A percentile compares a stretch with the other conserved stretches of the same genome.
These are phyloP conservation scores for Eupithecia subfuscata DNA, from an alignment of 2,888 invertebrate genomes.

Conservation along the genomic window DNA sequence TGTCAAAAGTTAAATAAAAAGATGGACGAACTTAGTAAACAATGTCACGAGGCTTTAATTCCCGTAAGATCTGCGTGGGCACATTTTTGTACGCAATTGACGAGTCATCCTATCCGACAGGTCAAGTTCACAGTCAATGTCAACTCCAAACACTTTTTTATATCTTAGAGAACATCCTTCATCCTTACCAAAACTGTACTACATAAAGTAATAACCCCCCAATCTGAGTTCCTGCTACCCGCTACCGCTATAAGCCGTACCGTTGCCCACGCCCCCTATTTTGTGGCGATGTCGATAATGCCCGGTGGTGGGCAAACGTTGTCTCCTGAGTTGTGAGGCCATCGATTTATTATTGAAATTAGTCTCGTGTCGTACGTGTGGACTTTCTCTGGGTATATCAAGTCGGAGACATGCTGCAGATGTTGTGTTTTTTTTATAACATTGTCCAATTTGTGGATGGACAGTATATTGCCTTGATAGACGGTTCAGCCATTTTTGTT, in stretches of 20 bases:
- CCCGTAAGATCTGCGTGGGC: not conserved
- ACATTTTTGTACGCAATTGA: no score
- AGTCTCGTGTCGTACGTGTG: conserved; percentile 63
- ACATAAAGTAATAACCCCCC: conserved; percentile 60
- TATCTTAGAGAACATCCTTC: not conserved
- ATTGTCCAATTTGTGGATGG: no score
- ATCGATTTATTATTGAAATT: conserved; percentile 83
- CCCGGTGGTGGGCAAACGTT: conserved; percentile 68
- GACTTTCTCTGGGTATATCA: conserved; percentile 42
- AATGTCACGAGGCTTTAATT: not conserved
- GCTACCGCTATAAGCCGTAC: conserved; percentile 70
- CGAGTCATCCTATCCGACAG: no score
- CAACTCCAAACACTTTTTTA: no score
- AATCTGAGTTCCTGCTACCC: conserved; percentile 50
- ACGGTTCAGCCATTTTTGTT: no score
- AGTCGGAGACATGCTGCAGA: not conserved
- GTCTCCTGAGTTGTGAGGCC: conserved; percentile 68
- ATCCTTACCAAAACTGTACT: not conserved
- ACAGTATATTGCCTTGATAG: no score
- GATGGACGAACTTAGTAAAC: not conserved
- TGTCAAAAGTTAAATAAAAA: not conserved
- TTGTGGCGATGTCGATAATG: conserved; percentile 77
- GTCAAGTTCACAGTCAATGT: no score
- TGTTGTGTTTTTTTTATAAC: not conserved
- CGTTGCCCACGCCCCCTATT: conserved; percentile 75